A percentile compares a stretch with the other conserved stretches of the same genome.
Conservation (phyloP, 2,113 vertebrate genomes). For the Rana temporaria region DNA sequence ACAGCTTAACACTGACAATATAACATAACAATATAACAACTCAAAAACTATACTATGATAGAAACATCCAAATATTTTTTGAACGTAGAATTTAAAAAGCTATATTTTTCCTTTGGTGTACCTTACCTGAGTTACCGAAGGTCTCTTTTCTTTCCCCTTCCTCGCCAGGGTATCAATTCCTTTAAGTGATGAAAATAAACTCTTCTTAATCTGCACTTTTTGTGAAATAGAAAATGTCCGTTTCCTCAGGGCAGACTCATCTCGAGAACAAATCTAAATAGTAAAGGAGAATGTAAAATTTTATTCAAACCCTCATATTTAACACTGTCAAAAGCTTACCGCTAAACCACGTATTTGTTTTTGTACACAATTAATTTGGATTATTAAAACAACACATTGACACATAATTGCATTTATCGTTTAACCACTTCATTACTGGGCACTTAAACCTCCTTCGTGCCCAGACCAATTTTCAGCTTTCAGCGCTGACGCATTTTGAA, state of each 20-base stretch:
- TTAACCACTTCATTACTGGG: too few relatives aligned
- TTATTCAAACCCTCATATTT: too few relatives aligned
- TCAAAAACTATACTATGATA: not conserved
- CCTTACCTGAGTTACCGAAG: constrained; percentile 86
- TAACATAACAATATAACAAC: not conserved
- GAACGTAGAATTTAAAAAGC: not conserved
- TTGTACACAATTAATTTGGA: too few relatives aligned
- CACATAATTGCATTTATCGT: too few relatives aligned
- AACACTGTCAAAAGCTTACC: too few relatives aligned
- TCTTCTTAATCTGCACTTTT: constrained; percentile 77
- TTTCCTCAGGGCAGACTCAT: constrained; percentile 87
- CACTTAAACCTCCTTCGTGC: too few relatives aligned
- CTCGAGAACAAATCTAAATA: constrained; percentile 90
- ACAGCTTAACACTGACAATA: not conserved
- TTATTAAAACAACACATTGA: too few relatives aligned
- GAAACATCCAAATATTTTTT: not conserved
- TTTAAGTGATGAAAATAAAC: constrained; percentile 94
- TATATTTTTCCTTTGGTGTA: not conserved
- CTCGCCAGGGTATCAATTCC: constrained; percentile 91
- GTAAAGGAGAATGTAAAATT: not conserved
- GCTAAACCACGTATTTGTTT: too few relatives aligned
- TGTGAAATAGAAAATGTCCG: constrained; percentile 86
- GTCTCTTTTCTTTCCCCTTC: constrained; percentile 86
- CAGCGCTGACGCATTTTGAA: too few relatives aligned
- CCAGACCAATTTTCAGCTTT: too few relatives aligned